These are phyloP conservation scores for Herminia tarsipennalis DNA, from an alignment of 2,888 invertebrate genomes.

Conservation along the genomic window DNA sequence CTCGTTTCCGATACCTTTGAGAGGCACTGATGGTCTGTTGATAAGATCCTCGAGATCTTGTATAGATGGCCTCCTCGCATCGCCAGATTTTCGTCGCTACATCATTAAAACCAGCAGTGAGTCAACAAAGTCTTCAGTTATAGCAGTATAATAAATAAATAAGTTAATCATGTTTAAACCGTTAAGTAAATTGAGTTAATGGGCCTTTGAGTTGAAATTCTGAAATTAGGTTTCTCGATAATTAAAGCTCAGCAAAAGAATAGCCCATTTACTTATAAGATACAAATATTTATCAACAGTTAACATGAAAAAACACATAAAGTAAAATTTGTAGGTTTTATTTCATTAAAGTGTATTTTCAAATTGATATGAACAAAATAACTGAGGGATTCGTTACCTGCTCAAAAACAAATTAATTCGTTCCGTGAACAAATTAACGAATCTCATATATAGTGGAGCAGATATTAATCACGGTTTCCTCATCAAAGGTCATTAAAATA, in stretches of 20 bases:
- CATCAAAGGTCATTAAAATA: constrained; percentile 37
- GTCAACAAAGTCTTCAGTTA: constrained; percentile 17
- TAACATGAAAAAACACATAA: constrained; percentile 1
- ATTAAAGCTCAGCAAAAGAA: background rate
- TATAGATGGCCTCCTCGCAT: constrained; percentile 95
- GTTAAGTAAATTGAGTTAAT: constrained; percentile 30
- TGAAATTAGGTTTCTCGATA: background rate
- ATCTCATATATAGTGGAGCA: constrained; percentile 10
- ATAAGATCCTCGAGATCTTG: constrained; percentile 96
- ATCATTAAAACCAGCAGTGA: constrained; percentile 55
- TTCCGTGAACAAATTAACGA: background rate
- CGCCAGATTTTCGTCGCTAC: constrained; percentile 94
- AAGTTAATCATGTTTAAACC: constrained; percentile 66
- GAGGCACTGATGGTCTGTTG: constrained; percentile 95
- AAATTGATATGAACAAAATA: background rate
- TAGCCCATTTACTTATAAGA: constrained; percentile 2
- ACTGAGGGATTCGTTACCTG: background rate
- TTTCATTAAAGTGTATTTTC: background rate
- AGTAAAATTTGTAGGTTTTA: no score
- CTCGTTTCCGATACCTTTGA: constrained; percentile 91
- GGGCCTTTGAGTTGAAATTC: background rate
- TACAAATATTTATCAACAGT: background rate
- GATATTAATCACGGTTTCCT: constrained; percentile 8
- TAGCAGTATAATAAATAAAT: background rate
- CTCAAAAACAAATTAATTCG: background rate